Conservation (phyloP, 1,140 invertebrate genomes). For the Mizuhopecten yessoensis region DNA sequence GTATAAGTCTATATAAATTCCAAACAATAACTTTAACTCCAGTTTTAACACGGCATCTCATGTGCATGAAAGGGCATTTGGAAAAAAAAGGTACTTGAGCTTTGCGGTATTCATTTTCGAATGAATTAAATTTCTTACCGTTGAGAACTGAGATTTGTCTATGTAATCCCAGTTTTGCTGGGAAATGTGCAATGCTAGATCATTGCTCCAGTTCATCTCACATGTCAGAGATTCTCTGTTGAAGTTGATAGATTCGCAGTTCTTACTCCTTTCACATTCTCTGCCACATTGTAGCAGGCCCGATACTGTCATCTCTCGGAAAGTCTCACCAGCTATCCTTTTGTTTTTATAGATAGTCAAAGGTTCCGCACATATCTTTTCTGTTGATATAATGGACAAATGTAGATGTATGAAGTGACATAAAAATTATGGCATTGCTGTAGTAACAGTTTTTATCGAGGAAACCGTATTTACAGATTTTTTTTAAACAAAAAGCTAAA, state of each 20-base stretch:
- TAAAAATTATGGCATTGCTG: too few species aligned
- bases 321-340: not conserved
- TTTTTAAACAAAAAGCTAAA: too few species aligned
- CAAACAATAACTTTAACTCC: too few species aligned
- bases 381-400: too few species aligned
- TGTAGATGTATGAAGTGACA: too few species aligned
- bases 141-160: not conserved
- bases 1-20: too few species aligned
- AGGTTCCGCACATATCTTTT: not conserved
- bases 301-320: not conserved
- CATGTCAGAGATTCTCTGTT: not conserved
- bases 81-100: too few species aligned
- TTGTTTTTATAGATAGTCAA: not conserved
- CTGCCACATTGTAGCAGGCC: not conserved
- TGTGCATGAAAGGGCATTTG: too few species aligned
- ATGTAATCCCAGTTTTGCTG: not conserved
- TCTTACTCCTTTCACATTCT: not conserved
- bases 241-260: not conserved
- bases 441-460: too few species aligned
- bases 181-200: not conserved
- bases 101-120: too few species aligned
- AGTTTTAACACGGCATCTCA: too few species aligned
- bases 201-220: not conserved
- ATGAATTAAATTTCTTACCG: not conserved
- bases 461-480: too few species aligned